These are phyloP conservation scores for Drosophila mettleri DNA, from an alignment of 2,888 invertebrate genomes.

Conservation along the genomic window DNA sequence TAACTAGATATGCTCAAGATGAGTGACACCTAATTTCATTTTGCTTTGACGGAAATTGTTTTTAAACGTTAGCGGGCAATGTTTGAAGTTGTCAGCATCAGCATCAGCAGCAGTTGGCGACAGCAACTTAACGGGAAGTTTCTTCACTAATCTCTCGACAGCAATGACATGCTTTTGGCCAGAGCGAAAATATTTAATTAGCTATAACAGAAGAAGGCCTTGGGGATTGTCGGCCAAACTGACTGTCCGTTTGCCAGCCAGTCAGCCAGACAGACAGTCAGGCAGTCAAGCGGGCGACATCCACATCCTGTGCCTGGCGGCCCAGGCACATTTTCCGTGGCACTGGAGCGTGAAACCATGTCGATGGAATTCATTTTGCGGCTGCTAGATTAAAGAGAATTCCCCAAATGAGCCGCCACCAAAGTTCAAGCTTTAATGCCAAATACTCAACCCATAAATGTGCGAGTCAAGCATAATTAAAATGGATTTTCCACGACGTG, in stretches of 20 bases:
- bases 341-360: slow-evolving; percentile 61
- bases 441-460: slow-evolving; percentile 31
- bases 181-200: slow-evolving; percentile 76
- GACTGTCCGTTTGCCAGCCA: slow-evolving; percentile 8
- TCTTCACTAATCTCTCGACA: slow-evolving; percentile 40
- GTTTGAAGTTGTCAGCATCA: slow-evolving; percentile 44
- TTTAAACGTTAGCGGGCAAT: slow-evolving; percentile 44
- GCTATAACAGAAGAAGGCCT: slow-evolving; percentile 57
- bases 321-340: slow-evolving; percentile 31
- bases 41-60: slow-evolving; percentile 55
- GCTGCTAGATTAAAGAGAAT: slow-evolving; percentile 56
- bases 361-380: slow-evolving; percentile 61
- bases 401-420: slow-evolving; percentile 59
- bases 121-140: slow-evolving; percentile 41
- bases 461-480: slow-evolving; percentile 62
- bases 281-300: slow-evolving; percentile 44
- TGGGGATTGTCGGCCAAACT: slow-evolving; percentile 24
- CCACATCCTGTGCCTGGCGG: slow-evolving; percentile 38
- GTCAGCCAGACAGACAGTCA: slow-evolving; percentile 11
- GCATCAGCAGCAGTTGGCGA: slow-evolving; percentile 7
- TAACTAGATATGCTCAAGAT: background rate
- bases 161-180: slow-evolving; percentile 59
- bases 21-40: slow-evolving; percentile 2
- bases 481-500: slow-evolving; percentile 40
- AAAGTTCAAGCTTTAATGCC: slow-evolving; percentile 27